Percentiles rank a stretch among this genome's conserved stretches.
phyloP scores from a whole-genome alignment of 2,888 invertebrate genomes.

The Ormia ochracea region DNA sequence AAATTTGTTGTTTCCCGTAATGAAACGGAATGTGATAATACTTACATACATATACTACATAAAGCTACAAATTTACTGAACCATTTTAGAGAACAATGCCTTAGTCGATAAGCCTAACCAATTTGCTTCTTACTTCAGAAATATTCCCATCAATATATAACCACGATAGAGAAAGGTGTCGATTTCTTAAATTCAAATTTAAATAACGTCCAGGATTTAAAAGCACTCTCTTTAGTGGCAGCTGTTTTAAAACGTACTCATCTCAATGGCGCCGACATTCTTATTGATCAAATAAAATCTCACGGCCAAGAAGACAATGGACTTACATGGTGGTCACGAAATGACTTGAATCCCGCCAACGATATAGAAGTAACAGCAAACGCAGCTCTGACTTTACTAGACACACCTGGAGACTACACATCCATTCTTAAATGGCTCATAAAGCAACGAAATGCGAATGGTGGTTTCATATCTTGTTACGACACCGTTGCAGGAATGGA shows the following conservation, averaged over 20 bases:
- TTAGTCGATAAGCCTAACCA: too few relatives aligned
- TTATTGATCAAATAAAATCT: conserved; percentile 77
- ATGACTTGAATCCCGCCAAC: conserved; percentile 79
- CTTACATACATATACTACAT: too few relatives aligned
- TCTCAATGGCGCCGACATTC: conserved; percentile 78
- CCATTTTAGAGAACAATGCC: too few relatives aligned
- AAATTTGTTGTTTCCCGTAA: too few relatives aligned
- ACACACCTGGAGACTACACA: too few relatives aligned
- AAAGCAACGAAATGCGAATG: conserved; percentile 80
- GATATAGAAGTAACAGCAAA: conserved; percentile 90
- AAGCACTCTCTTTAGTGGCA: conserved; percentile 84
- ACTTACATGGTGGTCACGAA: conserved; percentile 85
- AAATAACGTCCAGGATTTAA: conserved; percentile 82
- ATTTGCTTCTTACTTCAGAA: not conserved
- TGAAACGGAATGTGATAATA: too few relatives aligned
- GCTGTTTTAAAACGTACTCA: conserved; percentile 85
- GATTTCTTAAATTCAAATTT: conserved; percentile 84
- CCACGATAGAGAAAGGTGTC: conserved; percentile 84
- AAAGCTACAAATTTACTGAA: too few relatives aligned
- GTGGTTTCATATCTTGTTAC: conserved; percentile 85
- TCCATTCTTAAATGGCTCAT: conserved; percentile 84
- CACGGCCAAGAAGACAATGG: conserved; percentile 76
- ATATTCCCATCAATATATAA: conserved; percentile 77
- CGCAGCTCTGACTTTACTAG: conserved; percentile 85
- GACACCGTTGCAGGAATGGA: too few relatives aligned